phyloP scores from a whole-genome alignment of 2,888 invertebrate species.

The Spisula solida region DNA sequence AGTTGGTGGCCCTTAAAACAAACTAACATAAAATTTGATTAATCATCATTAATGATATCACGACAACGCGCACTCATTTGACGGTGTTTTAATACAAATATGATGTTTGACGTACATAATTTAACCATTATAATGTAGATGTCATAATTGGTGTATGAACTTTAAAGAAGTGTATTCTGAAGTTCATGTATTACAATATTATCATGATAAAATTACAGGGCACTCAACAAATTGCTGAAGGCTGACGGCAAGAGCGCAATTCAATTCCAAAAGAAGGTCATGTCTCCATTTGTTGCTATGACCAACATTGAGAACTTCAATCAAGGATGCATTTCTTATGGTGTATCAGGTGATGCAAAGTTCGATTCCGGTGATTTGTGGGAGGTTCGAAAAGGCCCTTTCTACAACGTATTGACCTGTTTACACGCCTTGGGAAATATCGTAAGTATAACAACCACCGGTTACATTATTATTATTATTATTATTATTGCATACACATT shows the following conservation, averaged over 20 bases:
- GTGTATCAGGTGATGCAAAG: constrained; percentile 78
- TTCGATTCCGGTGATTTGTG: constrained; percentile 85
- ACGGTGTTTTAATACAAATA: too few species aligned
- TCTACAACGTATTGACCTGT: constrained; percentile 85
- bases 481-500: too few species aligned
- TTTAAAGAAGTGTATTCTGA: too few species aligned
- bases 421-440: constrained; percentile 84
- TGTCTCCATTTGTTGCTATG: constrained; percentile 84
- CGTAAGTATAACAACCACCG: constrained; percentile 76
- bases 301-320: constrained; percentile 85
- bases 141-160: too few species aligned
- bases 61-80: too few species aligned
- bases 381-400: constrained; percentile 84
- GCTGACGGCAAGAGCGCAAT: constrained; percentile 78
- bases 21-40: too few species aligned
- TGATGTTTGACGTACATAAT: too few species aligned
- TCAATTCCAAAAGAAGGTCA: constrained; percentile 82
- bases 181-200: too few species aligned
- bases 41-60: too few species aligned
- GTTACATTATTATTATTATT: too few species aligned
- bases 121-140: too few species aligned
- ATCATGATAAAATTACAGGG: constrained; percentile 70
- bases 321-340: constrained; percentile 81
- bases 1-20: too few species aligned
- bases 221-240: constrained; percentile 84